Evolutionary conservation across 2,797 vertebrate species (phyloP), one percentile per base, ranked within the genome.

Genomic region (Falco naumanni): DNA sequence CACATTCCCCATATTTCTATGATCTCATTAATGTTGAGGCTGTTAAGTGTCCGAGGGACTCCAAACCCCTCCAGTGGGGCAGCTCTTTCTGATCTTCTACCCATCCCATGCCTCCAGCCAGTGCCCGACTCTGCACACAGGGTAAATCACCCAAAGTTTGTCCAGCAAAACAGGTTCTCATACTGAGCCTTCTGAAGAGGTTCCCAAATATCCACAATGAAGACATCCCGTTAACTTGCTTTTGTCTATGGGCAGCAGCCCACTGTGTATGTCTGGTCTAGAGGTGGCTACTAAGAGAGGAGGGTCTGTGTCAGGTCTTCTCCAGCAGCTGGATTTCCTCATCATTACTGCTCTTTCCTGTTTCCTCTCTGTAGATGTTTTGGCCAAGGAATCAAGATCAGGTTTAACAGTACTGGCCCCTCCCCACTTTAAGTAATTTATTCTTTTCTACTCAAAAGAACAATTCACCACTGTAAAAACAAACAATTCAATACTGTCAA

Each of bases 41-140:
- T 39, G 37, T 39, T 39, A 39, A 39, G 37, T 9, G 22, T 34
- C 56, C 8, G 37, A 34, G 63, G n/a, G 41, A 37, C 65, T 41
- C 53, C 51, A 48, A 37, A 16, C 6, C 29, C 31, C 39, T 10
- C 17, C 3, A 0, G 9, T 2, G 6, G 16, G 19, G 26, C n/a
- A 57, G 57, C 34, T 33, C 39, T 43, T 54, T 33, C 10, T 63
- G 51, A 69, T 33, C n/a, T 45, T n/a, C 45, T 45, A 5, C 26
- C 33, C 37, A 34, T 48, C 43, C 57, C 31, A 9, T 5, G 34
- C 34, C 25, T 51, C 50, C 11, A 59, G 48, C 57, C 75, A 59
- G 43, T 2, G 17, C 61, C 4, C 2, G 15, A 29, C 22, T 25
- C 6, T 0, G 48, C 18, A 45, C 11, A 41, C 5, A 6, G n/a